phyloP scores from a whole-genome alignment of 2,888 invertebrate species.

The Temnothorax ravouxi region DNA sequence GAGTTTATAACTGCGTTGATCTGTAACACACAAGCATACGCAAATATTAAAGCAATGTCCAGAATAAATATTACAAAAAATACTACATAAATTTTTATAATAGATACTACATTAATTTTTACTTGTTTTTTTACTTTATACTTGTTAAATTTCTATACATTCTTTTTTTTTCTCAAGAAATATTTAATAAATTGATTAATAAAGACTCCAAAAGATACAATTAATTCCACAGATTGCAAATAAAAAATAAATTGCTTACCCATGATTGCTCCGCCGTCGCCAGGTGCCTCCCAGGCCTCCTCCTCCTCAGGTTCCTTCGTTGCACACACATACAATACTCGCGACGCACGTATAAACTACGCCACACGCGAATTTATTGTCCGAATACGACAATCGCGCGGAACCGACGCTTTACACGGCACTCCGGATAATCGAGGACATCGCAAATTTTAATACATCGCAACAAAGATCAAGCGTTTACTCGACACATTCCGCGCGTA shows the following conservation, averaged over 20 bases:
- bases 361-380: background rate
- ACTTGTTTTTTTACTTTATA: too few species aligned
- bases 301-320: background rate
- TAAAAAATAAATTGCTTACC: background rate
- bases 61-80: conserved; percentile 13
- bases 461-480: background rate
- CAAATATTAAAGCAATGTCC: background rate
- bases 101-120: background rate
- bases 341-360: background rate
- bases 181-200: background rate
- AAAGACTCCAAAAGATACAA: background rate
- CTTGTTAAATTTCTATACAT: background rate
- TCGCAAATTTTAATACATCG: background rate
- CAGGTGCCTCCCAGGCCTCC: background rate
- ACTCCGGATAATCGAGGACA: background rate
- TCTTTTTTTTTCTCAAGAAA: background rate
- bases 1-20: background rate
- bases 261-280: background rate
- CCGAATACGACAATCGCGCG: background rate
- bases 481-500: background rate
- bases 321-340: background rate
- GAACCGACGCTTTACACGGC: background rate
- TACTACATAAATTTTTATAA: background rate
- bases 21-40: background rate
- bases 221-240: background rate